Conservation (phyloP, 2,888 invertebrate genomes). For the Tetragnatha montana region DNA sequence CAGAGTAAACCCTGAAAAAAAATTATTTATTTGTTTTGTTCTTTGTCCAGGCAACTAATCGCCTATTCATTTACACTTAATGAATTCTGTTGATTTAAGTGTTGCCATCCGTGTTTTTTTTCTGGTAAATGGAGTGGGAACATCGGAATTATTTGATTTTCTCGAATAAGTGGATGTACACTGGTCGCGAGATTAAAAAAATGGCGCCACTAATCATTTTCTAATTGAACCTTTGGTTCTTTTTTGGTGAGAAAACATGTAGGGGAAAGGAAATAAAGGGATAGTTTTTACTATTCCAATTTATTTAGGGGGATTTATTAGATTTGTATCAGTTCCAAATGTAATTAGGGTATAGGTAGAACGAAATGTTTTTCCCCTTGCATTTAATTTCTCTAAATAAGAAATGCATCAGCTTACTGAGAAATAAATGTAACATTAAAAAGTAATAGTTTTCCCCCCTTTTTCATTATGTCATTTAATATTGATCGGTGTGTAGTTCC, state of each 20-base stretch:
- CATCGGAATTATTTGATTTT: neutral
- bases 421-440: neutral
- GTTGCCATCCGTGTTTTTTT: neutral
- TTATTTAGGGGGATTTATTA: neutral
- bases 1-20: neutral
- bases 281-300: neutral
- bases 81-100: neutral
- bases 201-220: neutral
- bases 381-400: too few species aligned
- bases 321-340: neutral
- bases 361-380: neutral
- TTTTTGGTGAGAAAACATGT: neutral
- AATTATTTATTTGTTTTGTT: neutral
- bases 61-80: neutral
- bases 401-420: neutral
- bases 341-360: neutral
- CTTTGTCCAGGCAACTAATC: neutral
- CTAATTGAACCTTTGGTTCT: neutral
- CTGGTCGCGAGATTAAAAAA: neutral
- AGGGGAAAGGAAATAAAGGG: neutral
- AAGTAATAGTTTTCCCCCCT: neutral
- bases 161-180: neutral
- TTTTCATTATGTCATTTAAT: neutral
- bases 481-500: neutral
- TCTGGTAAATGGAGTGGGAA: neutral